Conservation (phyloP, 2,113 vertebrate species). For the Limanda limanda region DNA sequence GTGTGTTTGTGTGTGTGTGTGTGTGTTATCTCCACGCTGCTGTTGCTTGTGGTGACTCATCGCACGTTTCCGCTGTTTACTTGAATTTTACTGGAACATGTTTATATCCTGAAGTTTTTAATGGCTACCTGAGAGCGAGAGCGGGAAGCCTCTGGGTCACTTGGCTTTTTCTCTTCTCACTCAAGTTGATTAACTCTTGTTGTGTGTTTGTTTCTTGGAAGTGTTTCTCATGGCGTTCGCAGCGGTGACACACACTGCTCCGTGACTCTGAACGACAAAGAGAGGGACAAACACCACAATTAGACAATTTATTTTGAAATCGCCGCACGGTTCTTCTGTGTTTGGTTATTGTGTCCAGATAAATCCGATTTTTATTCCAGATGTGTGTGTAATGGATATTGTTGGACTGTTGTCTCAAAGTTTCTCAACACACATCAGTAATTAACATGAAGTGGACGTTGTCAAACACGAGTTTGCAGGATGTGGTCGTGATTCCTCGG, state of each 20-base stretch:
- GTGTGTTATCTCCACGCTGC: constrained; percentile 63
- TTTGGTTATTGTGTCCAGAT: constrained; percentile 2
- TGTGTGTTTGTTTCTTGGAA: constrained; percentile 47
- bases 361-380: constrained; percentile 14
- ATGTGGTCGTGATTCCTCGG: no score
- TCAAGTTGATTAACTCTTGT: constrained; percentile 37
- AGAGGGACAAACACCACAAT: background rate
- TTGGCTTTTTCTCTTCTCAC: constrained; percentile 4
- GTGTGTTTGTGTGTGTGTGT: constrained; percentile 38
- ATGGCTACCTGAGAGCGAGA: constrained; percentile 70
- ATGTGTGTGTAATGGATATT: constrained; percentile 6
- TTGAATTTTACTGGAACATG: constrained; percentile 71
- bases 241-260: constrained; percentile 18
- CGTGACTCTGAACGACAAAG: background rate
- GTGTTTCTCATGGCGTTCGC: background rate
- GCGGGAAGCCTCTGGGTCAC: constrained; percentile 54
- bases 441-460: background rate
- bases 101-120: constrained; percentile 71
- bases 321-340: background rate
- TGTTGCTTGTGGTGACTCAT: constrained; percentile 65
- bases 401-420: background rate
- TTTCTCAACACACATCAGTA: background rate
- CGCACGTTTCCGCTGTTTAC: constrained; percentile 72
- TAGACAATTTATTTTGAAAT: constrained; percentile 10
- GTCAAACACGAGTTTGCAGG: no score